phyloP scores from a whole-genome alignment of 2,888 invertebrate genomes.

The Cephalotes varians region DNA sequence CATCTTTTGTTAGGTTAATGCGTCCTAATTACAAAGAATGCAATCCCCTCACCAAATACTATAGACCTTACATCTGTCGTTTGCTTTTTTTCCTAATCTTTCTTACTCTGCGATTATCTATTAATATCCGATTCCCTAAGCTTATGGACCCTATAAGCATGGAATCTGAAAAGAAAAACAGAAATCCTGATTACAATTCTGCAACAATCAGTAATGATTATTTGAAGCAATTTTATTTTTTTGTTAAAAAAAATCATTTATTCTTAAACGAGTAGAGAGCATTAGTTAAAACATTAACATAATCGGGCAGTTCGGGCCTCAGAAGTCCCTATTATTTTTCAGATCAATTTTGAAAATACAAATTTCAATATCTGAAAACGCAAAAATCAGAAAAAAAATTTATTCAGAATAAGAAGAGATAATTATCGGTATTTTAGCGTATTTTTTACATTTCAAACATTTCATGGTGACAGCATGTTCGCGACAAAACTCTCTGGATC shows the following conservation, averaged over 20 bases:
- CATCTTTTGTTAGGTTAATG: constrained; percentile 28
- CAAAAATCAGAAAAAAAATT: too few relatives aligned
- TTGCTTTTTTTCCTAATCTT: constrained; percentile 58
- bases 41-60: constrained; percentile 84
- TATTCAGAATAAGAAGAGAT: too few relatives aligned
- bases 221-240: background rate
- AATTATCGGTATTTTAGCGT: too few relatives aligned
- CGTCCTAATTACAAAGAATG: constrained; percentile 73
- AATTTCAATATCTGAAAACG: too few relatives aligned
- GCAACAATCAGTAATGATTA: background rate
- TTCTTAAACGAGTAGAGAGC: too few relatives aligned
- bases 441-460: too few relatives aligned
- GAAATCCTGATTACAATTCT: constrained; percentile 25
- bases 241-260: background rate
- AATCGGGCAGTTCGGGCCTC: too few relatives aligned
- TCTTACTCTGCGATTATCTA: constrained; percentile 67
- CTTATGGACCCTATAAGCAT: constrained; percentile 82
- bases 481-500: too few relatives aligned
- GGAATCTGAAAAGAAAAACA: constrained; percentile 78
- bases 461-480: too few relatives aligned
- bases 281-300: too few relatives aligned
- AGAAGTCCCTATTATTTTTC: too few relatives aligned
- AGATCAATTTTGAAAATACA: too few relatives aligned
- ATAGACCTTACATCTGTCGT: constrained; percentile 76
- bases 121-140: constrained; percentile 79